These are phyloP conservation scores for Rallus crepitans DNA, from an alignment of 2,797 vertebrate genomes.

Conservation along the genomic window DNA sequence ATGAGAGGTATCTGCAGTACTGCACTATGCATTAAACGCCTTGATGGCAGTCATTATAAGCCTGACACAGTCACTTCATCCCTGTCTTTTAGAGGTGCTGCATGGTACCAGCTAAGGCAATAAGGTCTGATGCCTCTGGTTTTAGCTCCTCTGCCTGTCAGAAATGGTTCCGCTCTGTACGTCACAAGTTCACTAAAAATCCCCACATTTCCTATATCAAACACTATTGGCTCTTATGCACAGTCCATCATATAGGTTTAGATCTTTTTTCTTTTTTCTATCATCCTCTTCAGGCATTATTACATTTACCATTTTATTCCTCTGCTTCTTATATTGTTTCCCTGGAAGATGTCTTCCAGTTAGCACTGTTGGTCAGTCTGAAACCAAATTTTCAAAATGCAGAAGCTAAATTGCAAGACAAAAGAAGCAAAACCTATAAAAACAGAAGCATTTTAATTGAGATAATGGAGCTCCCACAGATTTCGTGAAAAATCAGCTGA, in stretches of 20 bases:
- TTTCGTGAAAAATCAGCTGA: slow-evolving; percentile 52
- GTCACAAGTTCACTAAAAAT: background rate
- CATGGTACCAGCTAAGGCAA: background rate
- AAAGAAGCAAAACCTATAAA: background rate
- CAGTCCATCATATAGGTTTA: background rate
- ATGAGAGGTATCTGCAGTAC: no score
- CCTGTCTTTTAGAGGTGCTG: background rate
- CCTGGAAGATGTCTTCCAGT: background rate
- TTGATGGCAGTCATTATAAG: background rate
- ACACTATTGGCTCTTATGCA: background rate
- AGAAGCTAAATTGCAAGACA: background rate
- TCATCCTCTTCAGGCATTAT: background rate
- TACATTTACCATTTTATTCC: background rate
- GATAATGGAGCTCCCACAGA: background rate
- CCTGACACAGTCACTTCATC: accelerated
- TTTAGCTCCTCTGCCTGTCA: background rate
- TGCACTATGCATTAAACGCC: background rate
- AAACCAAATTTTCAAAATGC: background rate
- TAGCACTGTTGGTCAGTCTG: background rate
- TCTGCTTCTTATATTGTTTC: background rate
- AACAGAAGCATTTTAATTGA: background rate
- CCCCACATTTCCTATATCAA: background rate
- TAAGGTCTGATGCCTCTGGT: background rate
- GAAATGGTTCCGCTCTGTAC: background rate
- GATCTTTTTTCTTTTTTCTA: background rate